Conservation (phyloP, 2,113 vertebrate genomes). For the Rhabdornis inornatus region DNA sequence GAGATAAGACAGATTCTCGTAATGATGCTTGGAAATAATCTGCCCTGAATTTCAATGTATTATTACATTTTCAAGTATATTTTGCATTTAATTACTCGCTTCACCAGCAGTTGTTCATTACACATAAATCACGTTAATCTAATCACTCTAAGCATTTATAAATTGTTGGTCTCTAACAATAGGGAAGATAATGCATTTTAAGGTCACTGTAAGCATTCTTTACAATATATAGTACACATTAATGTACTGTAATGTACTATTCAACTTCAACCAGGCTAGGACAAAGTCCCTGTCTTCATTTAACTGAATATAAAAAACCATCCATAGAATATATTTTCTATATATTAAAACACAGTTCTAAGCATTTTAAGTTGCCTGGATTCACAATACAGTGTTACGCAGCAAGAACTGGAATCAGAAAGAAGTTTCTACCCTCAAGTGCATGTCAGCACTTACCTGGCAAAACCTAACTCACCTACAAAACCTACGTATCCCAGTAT, state of each 20-base stretch:
- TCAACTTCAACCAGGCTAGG: neutral
- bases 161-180: neutral
- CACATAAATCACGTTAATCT: neutral
- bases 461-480: neutral
- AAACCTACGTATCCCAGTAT: fast-evolving
- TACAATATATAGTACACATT: neutral
- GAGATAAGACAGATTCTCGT: neutral
- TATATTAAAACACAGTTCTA: neutral
- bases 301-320: neutral
- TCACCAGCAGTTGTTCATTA: conserved; percentile 37
- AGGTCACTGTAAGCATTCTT: neutral
- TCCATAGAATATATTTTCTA: neutral
- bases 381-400: neutral
- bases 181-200: neutral
- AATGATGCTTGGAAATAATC: conserved; percentile 31
- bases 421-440: neutral
- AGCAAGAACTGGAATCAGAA: neutral
- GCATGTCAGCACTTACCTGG: neutral
- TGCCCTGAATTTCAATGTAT: conserved; percentile 57
- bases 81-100: conserved; percentile 59
- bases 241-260: neutral
- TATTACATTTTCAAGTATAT: conserved; percentile 22
- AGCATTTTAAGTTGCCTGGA: neutral
- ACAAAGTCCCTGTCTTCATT: neutral
- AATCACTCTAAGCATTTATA: conserved; percentile 18